A percentile compares a stretch with the other conserved stretches of the same genome.
Evolutionary conservation across 1,140 invertebrate genomes (phyloP).

Genomic region (Sesamia nonagrioides): DNA sequence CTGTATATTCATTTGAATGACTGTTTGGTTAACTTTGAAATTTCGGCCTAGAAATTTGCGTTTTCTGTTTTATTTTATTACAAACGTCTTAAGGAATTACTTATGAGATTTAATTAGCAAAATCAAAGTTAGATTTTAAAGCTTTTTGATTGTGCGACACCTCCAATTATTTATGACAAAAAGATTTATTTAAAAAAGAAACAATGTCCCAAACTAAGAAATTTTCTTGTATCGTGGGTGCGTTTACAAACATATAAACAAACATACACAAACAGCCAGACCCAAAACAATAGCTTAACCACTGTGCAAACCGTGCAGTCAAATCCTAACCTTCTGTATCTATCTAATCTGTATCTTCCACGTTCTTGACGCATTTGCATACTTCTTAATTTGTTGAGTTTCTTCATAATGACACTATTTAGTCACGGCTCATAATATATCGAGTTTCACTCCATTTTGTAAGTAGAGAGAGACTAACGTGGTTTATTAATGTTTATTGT

Average conservation of each 20-base stretch:
- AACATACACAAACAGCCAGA: no score
- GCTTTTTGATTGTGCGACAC: not conserved
- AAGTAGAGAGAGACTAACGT: conserved; percentile 23
- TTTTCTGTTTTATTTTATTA: not conserved
- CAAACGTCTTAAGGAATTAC: not conserved
- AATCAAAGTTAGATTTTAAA: not conserved
- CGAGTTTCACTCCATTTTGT: conserved; percentile 36
- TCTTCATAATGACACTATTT: conserved; percentile 17
- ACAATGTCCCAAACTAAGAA: no score
- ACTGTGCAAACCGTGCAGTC: no score
- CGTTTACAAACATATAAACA: no score
- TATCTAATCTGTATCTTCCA: not conserved
- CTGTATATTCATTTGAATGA: no score
- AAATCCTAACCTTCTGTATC: not conserved
- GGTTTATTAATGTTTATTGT: conserved; percentile 44
- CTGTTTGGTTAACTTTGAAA: no score
- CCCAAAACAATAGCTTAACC: no score
- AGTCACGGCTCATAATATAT: conserved; percentile 36
- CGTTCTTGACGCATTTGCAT: conserved; percentile 12
- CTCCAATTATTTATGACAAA: not conserved
- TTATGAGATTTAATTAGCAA: no score
- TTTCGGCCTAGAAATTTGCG: no score
- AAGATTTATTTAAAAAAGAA: no score
- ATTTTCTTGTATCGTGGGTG: no score
- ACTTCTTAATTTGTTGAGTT: conserved; percentile 14